These are phyloP conservation scores for Zaprionus gabonicus DNA, from an alignment of 1,140 invertebrate genomes.

Conservation along the genomic window DNA sequence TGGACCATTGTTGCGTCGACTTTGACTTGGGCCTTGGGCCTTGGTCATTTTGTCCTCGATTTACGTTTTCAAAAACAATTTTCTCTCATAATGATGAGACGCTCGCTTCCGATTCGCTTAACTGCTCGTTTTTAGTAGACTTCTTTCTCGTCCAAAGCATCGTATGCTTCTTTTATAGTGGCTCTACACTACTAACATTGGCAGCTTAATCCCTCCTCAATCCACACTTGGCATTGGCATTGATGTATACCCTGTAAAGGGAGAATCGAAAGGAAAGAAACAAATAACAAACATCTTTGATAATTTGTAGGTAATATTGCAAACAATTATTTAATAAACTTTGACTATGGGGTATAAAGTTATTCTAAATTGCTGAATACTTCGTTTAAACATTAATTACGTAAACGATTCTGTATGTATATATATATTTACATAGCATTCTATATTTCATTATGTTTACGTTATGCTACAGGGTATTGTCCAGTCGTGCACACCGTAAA, in stretches of 20 bases:
- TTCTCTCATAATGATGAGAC: slow-evolving; percentile 62
- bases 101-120: slow-evolving; percentile 57
- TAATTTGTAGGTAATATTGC: too few species aligned
- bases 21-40: slow-evolving; percentile 53
- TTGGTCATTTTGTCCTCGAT: slow-evolving; percentile 72
- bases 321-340: too few species aligned
- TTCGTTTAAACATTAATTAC: too few species aligned
- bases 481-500: neutral
- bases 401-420: too few species aligned
- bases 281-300: too few species aligned
- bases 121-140: slow-evolving; percentile 29
- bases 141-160: slow-evolving; percentile 14
- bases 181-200: slow-evolving; percentile 20
- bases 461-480: slow-evolving; percentile 9
- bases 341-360: too few species aligned
- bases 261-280: neutral
- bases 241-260: neutral
- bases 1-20: slow-evolving; percentile 55
- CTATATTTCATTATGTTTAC: too few species aligned
- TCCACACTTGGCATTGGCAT: slow-evolving; percentile 2
- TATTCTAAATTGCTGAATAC: too few species aligned
- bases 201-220: slow-evolving; percentile 17
- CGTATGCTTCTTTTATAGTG: slow-evolving; percentile 28
- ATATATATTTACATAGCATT: too few species aligned
- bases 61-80: slow-evolving; percentile 76